Percentiles rank a stretch among this genome's conserved stretches.
These are phyloP conservation scores for Chrysotoxum bicinctum DNA, from an alignment of 2,888 invertebrate species.

Conservation along the genomic window DNA sequence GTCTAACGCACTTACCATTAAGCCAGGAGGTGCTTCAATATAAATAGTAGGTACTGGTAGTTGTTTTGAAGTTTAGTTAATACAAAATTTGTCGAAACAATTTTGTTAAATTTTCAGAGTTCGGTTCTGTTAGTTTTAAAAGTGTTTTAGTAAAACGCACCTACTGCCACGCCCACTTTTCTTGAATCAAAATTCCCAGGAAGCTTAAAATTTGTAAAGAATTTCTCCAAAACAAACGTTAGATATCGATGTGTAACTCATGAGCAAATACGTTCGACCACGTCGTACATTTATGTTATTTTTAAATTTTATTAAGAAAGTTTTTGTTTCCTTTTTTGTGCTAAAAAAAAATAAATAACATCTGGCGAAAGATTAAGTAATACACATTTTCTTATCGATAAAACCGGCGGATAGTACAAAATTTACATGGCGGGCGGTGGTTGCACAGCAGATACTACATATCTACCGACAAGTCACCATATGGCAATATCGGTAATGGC, in stretches of 20 bases:
- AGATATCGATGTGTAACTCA: neutral
- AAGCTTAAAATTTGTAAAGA: too few species aligned
- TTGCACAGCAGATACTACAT: slow-evolving; percentile 16
- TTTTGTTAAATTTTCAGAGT: too few species aligned
- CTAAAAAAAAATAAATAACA: slow-evolving; percentile 26
- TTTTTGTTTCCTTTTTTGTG: neutral
- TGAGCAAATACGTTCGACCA: neutral
- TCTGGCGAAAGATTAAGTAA: slow-evolving; percentile 68
- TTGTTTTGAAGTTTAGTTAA: too few species aligned
- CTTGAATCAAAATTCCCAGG: too few species aligned
- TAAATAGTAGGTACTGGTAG: too few species aligned
- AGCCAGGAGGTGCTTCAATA: too few species aligned
- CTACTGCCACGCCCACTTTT: too few species aligned
- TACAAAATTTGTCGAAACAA: too few species aligned
- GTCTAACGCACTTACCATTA: too few species aligned
- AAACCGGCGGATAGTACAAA: slow-evolving; percentile 20
- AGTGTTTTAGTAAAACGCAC: too few species aligned
- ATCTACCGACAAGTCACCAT: slow-evolving; percentile 7
- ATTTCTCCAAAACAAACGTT: too few species aligned
- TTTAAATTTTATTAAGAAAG: slow-evolving; percentile 21
- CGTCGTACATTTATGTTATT: neutral
- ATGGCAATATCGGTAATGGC: slow-evolving; percentile 15
- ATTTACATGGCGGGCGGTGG: slow-evolving; percentile 14
- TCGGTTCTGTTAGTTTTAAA: too few species aligned
- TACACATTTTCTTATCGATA: slow-evolving; percentile 60